Base-by-base conservation (phyloP, 1,140 invertebrate species). In the Camponotus vicinus region DNA sequence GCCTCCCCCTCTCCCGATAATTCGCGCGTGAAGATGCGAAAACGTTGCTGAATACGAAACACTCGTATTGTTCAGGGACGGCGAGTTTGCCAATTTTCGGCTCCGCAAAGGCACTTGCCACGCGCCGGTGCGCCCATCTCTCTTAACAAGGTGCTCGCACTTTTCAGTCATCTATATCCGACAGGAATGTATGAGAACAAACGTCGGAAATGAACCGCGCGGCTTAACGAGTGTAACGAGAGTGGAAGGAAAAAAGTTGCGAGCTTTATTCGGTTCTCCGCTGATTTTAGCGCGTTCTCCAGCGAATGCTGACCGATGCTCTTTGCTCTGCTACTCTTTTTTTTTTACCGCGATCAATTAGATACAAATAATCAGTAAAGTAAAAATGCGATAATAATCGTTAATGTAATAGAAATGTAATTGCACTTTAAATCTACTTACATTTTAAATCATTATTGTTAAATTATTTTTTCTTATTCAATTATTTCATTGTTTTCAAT, bases 31-130 rank as follows among this genome's bases (percentile, higher is more conserved):
- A 71, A 82, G 66, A 37, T 27, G 52, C 37, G 79, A 61, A 42
- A 3, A 27, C 61, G 32, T 13, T 21, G 45, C 15, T 75, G 79
- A 75, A 83, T 83, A 75, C 55, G 69, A 83, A 83, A 83, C 61
- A 61, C 34, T 13, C 69, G 63, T 45, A 70, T 63, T 63, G 55
- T 59, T 61, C 69, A 7, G 40, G 49, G 32, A 8, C 27, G 40
- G 40, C 32, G 40, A 75, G 57, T 83, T 75, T 75, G 69, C 69
- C 79, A 83, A 73, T 73, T 83, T 82, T 75, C 79, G 42, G 42
- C 40, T 15, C 13, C 40, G 75, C 69, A 83, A 83, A 83, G 55
- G 79, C 37, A 15, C 21, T 3, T 32, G 40, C n/a, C 57, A 73
- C 69, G 79, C 69, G 79, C 69, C 52, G 32, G 61, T 61, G 55